phyloP scores from a whole-genome alignment of 1,140 invertebrate species.

The Rhynchophorus ferrugineus region DNA sequence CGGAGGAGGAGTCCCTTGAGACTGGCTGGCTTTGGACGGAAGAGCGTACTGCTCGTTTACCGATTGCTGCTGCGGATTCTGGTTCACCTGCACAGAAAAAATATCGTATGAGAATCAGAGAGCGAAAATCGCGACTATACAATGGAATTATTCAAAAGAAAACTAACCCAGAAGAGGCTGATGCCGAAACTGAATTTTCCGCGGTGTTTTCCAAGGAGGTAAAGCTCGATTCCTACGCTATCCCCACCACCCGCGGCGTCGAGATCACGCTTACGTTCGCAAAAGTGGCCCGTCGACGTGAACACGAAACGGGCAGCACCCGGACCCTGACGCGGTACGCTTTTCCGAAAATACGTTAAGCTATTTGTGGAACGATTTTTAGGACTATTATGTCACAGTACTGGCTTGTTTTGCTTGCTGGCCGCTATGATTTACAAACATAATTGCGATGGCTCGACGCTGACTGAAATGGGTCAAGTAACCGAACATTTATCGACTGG shows the following conservation, averaged over 20 bases:
- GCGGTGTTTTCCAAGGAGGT: constrained; percentile 11
- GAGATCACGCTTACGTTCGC: not conserved
- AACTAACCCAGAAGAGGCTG: constrained; percentile 9
- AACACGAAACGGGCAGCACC: constrained; percentile 7
- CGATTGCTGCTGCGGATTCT: constrained; percentile 31
- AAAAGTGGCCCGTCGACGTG: constrained; percentile 9
- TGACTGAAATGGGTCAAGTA: not conserved
- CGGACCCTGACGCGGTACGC: constrained; percentile 3
- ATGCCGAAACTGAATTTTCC: constrained; percentile 13
- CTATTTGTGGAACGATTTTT: constrained; percentile 28
- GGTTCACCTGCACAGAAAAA: constrained; percentile 25
- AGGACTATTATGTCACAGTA: constrained; percentile 26
- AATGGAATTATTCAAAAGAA: not conserved
- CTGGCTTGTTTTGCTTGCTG: constrained; percentile 12
- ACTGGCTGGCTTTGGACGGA: constrained; percentile 51
- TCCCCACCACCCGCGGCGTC: constrained; percentile 5
- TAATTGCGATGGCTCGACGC: not conserved
- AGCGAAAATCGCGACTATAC: not conserved
- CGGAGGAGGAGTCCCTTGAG: constrained; percentile 38
- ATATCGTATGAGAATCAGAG: not conserved
- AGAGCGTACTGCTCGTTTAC: constrained; percentile 62
- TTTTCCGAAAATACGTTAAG: constrained; percentile 8
- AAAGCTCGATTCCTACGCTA: constrained; percentile 16
- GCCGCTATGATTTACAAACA: constrained; percentile 2
- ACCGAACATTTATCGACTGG: not conserved